phyloP scores from a whole-genome alignment of 2,797 vertebrate genomes.

The Squalus acanthias region DNA sequence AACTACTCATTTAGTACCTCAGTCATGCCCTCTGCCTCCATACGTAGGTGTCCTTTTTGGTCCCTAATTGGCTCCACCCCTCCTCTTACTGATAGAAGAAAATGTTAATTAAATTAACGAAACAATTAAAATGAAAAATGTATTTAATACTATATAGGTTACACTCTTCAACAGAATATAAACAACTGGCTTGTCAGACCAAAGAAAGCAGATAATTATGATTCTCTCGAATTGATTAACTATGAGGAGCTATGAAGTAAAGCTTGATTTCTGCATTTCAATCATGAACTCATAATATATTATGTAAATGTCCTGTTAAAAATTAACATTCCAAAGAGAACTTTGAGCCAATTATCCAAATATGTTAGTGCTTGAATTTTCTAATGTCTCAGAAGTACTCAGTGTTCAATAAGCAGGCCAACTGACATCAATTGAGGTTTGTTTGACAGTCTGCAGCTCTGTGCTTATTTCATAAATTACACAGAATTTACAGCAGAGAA shows the following conservation, averaged over 20 bases:
- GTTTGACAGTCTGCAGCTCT: background rate
- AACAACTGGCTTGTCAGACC: background rate
- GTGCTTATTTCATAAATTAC: background rate
- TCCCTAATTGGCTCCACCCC: no score
- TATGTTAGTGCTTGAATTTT: background rate
- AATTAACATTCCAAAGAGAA: background rate
- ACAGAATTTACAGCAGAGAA: background rate
- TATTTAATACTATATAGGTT: no score
- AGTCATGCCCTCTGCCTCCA: no score
- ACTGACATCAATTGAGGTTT: background rate
- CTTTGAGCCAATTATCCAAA: background rate
- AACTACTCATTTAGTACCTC: no score
- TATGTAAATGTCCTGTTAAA: background rate
- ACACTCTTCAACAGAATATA: background rate
- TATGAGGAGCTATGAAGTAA: background rate
- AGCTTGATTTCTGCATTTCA: background rate
- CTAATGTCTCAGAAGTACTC: background rate
- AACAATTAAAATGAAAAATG: no score
- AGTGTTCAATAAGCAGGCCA: background rate
- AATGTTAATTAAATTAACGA: no score
- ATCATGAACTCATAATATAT: background rate
- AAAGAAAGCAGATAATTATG: background rate
- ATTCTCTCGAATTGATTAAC: background rate
- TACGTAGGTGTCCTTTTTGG: no score
- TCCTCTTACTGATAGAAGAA: no score